Evolutionary conservation across 2,888 invertebrate species (phyloP), one percentile per base, ranked within the genome.

Genomic region (Aphodius granarius): DNA sequence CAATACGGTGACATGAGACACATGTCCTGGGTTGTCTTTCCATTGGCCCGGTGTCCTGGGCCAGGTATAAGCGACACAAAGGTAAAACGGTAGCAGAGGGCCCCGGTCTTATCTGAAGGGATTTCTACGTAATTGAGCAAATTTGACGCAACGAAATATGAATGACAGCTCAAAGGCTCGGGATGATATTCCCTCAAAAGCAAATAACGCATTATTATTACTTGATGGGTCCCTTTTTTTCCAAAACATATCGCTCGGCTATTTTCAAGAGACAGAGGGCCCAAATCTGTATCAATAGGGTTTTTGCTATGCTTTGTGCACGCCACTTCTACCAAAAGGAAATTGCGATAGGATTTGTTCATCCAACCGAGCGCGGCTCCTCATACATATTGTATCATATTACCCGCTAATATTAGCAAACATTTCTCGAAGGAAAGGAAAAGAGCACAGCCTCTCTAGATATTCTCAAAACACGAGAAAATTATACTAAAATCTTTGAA

Each of bases 291-390:
- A 75, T 75, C 75, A 72, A 75, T 72, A 72, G 70, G 18, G 68
- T 65, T 65, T 65, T 65, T 19, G 68, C 20, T 20, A 18, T 22
- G 68, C 68, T 68, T 68, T 68, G 68, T 68, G 20, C 18, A 21
- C 22, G 21, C 21, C 20, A 20, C 68, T 68, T 68, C 22, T 68
- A 43, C 68, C 22, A 68, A 73, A 76, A 74, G 66, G 73, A 76
- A 76, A 76, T 76, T 76, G 73, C 71, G 72, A 76, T 74, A 19
- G 74, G 72, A 76, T 76, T 72, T 76, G 76, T 72, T 71, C 76
- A 76, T 71, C 70, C 23, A 68, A 66, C 71, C 74, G 70, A 68
- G 66, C 63, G 76, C 73, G 73, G 68, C 22, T 66, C 66, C 21
- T 74, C 76, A 72, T 74, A 72, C 43, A 73, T 22, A 22, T 73